Evolutionary conservation across 2,797 vertebrate species (phyloP).

Genomic region (Acanthurus lineatus): DNA sequence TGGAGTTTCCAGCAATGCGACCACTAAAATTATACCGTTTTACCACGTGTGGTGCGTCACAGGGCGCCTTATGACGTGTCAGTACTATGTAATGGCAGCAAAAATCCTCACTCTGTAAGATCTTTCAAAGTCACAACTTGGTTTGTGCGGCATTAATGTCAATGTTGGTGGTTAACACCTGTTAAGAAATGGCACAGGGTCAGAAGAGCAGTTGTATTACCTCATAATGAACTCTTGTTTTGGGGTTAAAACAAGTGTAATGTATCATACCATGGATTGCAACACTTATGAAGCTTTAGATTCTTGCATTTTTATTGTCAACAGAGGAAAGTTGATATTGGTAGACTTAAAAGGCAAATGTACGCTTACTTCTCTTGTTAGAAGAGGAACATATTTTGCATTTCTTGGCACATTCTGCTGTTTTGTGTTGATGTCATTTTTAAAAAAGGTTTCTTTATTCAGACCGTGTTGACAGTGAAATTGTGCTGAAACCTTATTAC

Average conservation of each 20-base stretch:
- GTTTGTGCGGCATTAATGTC: neutral
- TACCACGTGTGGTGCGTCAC: neutral
- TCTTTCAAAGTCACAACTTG: slow-evolving; percentile 9
- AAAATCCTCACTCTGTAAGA: neutral
- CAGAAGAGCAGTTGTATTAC: neutral
- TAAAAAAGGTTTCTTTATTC: neutral
- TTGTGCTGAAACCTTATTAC: neutral
- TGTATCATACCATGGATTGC: neutral
- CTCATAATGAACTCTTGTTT: too few relatives aligned
- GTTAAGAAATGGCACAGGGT: neutral
- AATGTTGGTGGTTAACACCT: neutral
- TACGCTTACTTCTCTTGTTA: neutral
- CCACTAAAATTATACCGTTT: neutral
- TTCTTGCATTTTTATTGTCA: neutral
- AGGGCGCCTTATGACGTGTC: neutral
- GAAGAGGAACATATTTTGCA: neutral
- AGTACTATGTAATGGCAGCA: slow-evolving; percentile 1
- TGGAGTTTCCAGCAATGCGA: neutral
- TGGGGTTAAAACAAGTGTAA: neutral
- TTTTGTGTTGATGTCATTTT: too few relatives aligned
- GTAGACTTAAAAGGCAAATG: neutral
- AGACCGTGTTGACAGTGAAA: neutral
- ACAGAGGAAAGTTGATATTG: neutral
- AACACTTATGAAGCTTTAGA: neutral
- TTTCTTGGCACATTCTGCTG: too few relatives aligned